Conservation (phyloP, 2,113 vertebrate species). For the Boleophthalmus pectinirostris region DNA sequence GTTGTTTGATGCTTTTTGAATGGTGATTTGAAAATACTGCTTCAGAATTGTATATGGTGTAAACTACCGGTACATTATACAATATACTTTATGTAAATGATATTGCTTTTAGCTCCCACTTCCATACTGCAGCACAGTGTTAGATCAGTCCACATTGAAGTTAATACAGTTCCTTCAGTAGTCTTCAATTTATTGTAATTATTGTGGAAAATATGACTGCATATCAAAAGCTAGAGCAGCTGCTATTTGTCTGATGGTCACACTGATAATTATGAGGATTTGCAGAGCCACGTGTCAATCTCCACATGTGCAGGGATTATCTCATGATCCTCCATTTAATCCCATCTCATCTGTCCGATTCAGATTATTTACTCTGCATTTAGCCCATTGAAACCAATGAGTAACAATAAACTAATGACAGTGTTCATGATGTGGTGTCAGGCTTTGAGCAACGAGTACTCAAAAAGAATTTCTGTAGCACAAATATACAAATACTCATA, state of each 20-base stretch:
- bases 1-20: not conserved
- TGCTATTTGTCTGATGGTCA: slow-evolving; percentile 15
- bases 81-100: no score
- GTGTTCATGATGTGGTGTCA: not conserved
- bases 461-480: not conserved
- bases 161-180: not conserved
- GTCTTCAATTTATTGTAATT: not conserved
- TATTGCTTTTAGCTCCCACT: no score
- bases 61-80: no score
- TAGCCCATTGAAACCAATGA: slow-evolving; percentile 29
- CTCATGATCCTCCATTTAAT: slow-evolving; percentile 43
- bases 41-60: no score
- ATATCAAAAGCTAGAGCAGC: slow-evolving; percentile 1
- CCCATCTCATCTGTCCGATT: slow-evolving; percentile 41
- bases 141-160: not conserved
- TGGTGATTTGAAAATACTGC: not conserved
- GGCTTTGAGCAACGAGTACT: not conserved
- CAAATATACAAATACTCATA: no score
- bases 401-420: not conserved
- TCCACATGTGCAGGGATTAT: slow-evolving; percentile 46
- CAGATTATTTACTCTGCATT: slow-evolving; percentile 32
- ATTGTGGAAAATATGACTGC: not conserved
- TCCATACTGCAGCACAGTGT: not conserved
- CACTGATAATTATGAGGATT: slow-evolving; percentile 34
- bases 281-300: slow-evolving; percentile 30